Evolutionary conservation across 2,113 vertebrate species (phyloP).

Genomic region (Talpa occidentalis): DNA sequence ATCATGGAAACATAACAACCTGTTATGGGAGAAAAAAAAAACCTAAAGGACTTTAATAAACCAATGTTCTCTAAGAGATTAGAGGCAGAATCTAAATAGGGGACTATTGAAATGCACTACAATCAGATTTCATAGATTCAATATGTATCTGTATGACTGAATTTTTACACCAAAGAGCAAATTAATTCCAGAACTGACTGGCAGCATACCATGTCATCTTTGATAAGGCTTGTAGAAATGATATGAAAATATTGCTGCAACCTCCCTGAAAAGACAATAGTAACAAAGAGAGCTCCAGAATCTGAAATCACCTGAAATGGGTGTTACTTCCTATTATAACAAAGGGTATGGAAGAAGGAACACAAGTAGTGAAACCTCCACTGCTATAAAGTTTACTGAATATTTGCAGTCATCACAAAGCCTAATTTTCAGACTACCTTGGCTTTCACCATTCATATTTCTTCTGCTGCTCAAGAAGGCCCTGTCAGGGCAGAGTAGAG

Average conservation of each 20-base stretch:
- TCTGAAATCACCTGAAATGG: neutral
- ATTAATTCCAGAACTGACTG: neutral
- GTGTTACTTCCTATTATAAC: constrained; percentile 5
- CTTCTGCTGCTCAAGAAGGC: neutral
- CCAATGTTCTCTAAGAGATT: neutral
- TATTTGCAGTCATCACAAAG: neutral
- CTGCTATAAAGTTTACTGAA: constrained; percentile 2
- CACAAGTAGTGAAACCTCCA: neutral
- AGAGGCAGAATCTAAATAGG: neutral
- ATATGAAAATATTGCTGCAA: neutral
- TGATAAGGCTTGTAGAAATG: neutral
- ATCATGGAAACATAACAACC: neutral
- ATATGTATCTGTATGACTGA: neutral
- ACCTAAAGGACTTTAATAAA: neutral
- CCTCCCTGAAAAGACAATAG: neutral
- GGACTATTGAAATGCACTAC: neutral
- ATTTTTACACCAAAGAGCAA: constrained; percentile 12
- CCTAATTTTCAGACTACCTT: constrained; percentile 27
- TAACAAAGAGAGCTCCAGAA: constrained; percentile 26
- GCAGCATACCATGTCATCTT: neutral
- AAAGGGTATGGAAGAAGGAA: neutral
- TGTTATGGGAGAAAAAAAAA: neutral
- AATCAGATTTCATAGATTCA: constrained; percentile 20
- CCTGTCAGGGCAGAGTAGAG: neutral
- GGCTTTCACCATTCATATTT: neutral